Evolutionary conservation across 2,888 invertebrate genomes (phyloP).

Genomic region (Holacanthella duospinosa): DNA sequence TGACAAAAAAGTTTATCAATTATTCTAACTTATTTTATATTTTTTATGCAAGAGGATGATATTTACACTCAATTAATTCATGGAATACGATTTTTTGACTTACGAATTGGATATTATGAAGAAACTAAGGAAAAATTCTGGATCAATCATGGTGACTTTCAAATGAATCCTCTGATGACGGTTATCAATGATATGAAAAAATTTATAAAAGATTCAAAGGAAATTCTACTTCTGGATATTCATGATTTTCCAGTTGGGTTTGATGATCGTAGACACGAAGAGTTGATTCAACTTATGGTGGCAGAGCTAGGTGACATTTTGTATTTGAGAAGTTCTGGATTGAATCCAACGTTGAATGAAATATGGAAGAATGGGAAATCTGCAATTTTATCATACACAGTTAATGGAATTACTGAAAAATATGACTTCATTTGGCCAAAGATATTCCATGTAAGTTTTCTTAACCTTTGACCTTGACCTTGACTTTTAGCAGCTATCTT

Average conservation of each 20-base stretch:
- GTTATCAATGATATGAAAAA: slow-evolving; percentile 47
- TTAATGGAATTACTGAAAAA: slow-evolving; percentile 2
- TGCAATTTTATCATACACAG: slow-evolving; percentile 17
- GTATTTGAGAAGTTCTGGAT: slow-evolving; percentile 10
- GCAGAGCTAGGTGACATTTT: slow-evolving; percentile 30
- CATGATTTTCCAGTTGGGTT: slow-evolving; percentile 67
- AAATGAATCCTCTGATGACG: slow-evolving; percentile 53
- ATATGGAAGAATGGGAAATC: slow-evolving; percentile 14
- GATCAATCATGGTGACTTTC: slow-evolving; percentile 61
- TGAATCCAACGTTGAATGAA: slow-evolving; percentile 19
- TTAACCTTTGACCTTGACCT: too few relatives aligned
- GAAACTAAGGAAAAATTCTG: slow-evolving; percentile 46
- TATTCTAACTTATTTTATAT: neutral
- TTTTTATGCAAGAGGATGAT: slow-evolving; percentile 60
- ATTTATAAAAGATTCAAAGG: slow-evolving; percentile 51
- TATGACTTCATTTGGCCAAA: slow-evolving; percentile 17
- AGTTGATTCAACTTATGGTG: slow-evolving; percentile 42
- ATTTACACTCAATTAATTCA: slow-evolving; percentile 72
- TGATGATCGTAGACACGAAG: slow-evolving; percentile 40
- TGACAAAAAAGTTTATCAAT: too few relatives aligned
- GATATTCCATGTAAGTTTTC: slow-evolving; percentile 18
- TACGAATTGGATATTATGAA: slow-evolving; percentile 61
- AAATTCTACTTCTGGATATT: slow-evolving; percentile 68
- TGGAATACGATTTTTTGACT: slow-evolving; percentile 70
- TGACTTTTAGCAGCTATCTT: too few relatives aligned